Percentiles rank a stretch among this genome's conserved stretches.
These are phyloP conservation scores for Acrocephalus arundinaceus DNA, from an alignment of 2,113 vertebrate species.

Conservation along the genomic window DNA sequence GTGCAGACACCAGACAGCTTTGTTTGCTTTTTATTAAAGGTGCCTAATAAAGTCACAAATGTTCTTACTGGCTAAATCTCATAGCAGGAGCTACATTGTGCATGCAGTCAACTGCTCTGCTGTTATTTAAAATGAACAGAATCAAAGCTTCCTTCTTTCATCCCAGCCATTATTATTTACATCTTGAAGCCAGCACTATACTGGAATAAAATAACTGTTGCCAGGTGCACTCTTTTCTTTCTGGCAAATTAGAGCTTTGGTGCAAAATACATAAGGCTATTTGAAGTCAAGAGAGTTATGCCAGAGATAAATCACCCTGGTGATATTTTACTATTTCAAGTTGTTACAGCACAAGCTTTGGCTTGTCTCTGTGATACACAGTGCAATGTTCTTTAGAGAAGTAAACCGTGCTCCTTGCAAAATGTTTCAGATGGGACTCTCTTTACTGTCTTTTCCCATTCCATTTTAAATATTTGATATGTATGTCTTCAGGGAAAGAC, in stretches of 20 bases:
- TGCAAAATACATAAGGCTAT: not conserved
- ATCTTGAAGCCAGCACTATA: not conserved
- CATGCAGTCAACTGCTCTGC: not conserved
- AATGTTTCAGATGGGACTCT: not conserved
- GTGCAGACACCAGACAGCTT: not conserved
- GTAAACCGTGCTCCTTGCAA: not conserved
- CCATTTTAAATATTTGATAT: constrained; percentile 10
- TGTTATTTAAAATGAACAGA: not conserved
- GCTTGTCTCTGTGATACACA: not conserved
- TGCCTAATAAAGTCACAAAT: not conserved
- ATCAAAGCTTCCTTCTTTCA: not conserved
- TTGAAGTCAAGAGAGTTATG: not conserved
- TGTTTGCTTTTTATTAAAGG: not conserved
- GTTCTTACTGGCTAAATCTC: not conserved
- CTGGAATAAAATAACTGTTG: not conserved
- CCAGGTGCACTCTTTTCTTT: not conserved
- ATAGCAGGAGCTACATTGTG: not conserved
- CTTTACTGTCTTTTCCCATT: constrained; percentile 5
- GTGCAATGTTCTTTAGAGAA: not conserved
- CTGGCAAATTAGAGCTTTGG: not conserved
- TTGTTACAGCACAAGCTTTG: not conserved
- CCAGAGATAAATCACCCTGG: not conserved
- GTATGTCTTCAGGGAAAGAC: not conserved
- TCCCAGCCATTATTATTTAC: not conserved
- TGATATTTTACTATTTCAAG: not conserved